A percentile compares a stretch with the other conserved stretches of the same genome.
These are phyloP conservation scores for Papilio aristodemus DNA, from an alignment of 1,140 invertebrate species.

Conservation along the genomic window DNA sequence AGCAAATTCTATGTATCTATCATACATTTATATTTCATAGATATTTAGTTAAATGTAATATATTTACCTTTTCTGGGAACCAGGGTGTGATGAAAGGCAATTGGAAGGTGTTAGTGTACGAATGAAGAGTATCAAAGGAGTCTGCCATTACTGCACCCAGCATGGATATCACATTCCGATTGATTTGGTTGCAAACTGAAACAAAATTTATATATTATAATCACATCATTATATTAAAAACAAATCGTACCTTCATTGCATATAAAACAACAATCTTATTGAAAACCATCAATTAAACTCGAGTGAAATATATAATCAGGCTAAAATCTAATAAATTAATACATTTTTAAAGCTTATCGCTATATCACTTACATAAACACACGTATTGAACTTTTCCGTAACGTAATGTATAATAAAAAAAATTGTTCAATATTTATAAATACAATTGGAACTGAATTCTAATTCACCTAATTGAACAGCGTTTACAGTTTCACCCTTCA, in stretches of 20 bases:
- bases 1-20: too few relatives aligned
- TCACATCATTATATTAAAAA: background rate
- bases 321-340: too few relatives aligned
- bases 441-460: constrained; percentile 2
- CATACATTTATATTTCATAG: too few relatives aligned
- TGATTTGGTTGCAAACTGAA: constrained; percentile 95
- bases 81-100: constrained; percentile 97
- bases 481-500: constrained; percentile 32
- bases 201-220: constrained; percentile 55
- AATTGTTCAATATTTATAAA: constrained; percentile 12
- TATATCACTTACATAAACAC: too few relatives aligned
- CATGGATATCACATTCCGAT: constrained; percentile 93
- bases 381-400: too few relatives aligned
- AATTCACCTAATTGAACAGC: constrained; percentile 19
- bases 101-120: constrained; percentile 97
- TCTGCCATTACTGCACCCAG: constrained; percentile 94
- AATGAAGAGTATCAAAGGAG: constrained; percentile 96
- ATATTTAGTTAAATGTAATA: background rate
- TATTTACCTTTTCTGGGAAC: constrained; percentile 93
- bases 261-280: too few relatives aligned
- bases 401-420: too few relatives aligned
- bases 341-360: too few relatives aligned
- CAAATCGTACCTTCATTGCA: too few relatives aligned
- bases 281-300: too few relatives aligned
- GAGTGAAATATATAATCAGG: too few relatives aligned